phyloP scores from a whole-genome alignment of 2,113 vertebrate genomes.

The Alouatta palliata region DNA sequence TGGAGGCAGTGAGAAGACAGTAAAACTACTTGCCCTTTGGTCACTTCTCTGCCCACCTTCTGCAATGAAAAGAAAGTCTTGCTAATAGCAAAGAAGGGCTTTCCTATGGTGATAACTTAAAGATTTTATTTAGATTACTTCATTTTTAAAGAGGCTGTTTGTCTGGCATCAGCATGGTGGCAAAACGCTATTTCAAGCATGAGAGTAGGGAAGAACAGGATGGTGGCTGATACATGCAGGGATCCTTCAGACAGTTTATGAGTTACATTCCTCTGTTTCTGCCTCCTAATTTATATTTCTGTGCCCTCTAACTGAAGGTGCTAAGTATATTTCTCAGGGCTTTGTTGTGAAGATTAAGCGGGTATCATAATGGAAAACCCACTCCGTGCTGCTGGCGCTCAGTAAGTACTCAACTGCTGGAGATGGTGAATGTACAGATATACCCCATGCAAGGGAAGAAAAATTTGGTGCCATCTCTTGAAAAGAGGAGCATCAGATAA shows the following conservation, averaged over 20 bases:
- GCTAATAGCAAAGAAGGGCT: neutral
- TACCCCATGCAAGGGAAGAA: neutral
- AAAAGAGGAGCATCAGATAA: neutral
- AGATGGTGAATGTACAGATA: neutral
- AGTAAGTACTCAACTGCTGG: no score
- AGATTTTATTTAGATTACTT: neutral
- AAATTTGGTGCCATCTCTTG: neutral
- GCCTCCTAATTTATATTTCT: neutral
- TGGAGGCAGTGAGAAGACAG: neutral
- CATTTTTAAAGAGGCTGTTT: neutral
- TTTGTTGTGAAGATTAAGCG: neutral
- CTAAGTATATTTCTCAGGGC: neutral
- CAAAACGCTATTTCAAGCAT: neutral
- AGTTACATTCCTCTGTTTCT: neutral
- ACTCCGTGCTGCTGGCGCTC: neutral
- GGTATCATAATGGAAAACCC: no score
- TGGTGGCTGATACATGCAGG: neutral
- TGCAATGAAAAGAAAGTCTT: neutral
- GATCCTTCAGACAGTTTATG: neutral
- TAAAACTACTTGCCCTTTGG: neutral
- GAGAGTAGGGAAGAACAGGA: neutral
- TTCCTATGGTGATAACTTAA: neutral
- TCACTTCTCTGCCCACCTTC: neutral
- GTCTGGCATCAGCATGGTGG: neutral
- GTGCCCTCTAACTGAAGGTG: neutral